A percentile compares a stretch with the other conserved stretches of the same genome.
phyloP scores from a whole-genome alignment of 2,888 invertebrate genomes.

The Synanthedon formicaeformis region DNA sequence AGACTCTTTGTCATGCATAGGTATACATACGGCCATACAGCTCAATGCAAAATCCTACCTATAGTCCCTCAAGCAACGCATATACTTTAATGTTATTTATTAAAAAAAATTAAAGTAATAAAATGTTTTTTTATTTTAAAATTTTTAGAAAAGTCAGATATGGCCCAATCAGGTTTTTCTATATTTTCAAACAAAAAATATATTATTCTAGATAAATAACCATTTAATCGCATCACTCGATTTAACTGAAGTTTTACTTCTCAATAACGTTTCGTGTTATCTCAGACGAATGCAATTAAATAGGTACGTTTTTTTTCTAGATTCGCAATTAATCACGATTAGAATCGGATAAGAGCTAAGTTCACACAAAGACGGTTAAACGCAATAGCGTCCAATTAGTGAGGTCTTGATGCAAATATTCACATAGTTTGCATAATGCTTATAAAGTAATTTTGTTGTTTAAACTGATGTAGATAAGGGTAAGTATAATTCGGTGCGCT shows the following conservation, averaged over 20 bases:
- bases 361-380: constrained; percentile 44
- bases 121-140: too few species aligned
- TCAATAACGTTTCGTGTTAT: too few species aligned
- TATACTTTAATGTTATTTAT: too few species aligned
- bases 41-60: not conserved
- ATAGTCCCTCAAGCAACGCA: too few species aligned
- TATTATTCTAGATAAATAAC: too few species aligned
- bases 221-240: too few species aligned
- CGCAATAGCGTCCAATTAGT: constrained; percentile 58
- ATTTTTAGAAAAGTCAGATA: too few species aligned
- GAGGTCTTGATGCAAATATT: constrained; percentile 38
- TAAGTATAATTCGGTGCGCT: constrained; percentile 9
- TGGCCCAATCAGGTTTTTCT: too few species aligned
- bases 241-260: too few species aligned
- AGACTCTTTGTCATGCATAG: constrained; percentile 4
- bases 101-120: too few species aligned
- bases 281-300: too few species aligned
- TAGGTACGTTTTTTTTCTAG: constrained; percentile 26
- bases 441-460: not conserved
- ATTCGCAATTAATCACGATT: constrained; percentile 37
- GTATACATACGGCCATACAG: not conserved
- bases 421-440: constrained; percentile 59
- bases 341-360: constrained; percentile 30
- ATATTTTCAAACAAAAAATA: too few species aligned
- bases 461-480: not conserved